These are phyloP conservation scores for Phortica okadai DNA, from an alignment of 2,888 invertebrate genomes.

Conservation along the genomic window DNA sequence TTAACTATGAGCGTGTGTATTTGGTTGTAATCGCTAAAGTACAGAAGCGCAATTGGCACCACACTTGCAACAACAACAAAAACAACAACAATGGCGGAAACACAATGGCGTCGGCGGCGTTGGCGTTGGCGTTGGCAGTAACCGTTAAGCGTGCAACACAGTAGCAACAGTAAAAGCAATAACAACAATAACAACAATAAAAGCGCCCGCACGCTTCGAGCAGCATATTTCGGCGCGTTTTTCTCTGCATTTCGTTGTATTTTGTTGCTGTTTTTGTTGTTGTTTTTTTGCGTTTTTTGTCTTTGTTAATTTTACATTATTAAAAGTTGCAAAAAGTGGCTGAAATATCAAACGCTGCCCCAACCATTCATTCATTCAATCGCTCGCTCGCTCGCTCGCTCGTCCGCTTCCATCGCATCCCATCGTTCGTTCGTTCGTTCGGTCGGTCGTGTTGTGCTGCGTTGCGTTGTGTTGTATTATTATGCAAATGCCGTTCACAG, in stretches of 20 bases:
- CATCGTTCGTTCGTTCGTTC: background rate
- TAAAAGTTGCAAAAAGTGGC: conserved; percentile 36
- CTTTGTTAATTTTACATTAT: conserved; percentile 11
- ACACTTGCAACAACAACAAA: conserved; percentile 39
- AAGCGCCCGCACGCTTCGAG: conserved; percentile 57
- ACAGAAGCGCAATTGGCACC: conserved; percentile 54
- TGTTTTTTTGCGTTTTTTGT: conserved; percentile 24
- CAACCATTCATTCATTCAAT: conserved; percentile 14
- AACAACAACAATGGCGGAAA: conserved; percentile 22
- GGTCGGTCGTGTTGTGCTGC: background rate
- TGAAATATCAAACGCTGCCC: conserved; percentile 22
- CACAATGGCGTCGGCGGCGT: conserved; percentile 59
- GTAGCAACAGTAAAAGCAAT: conserved; percentile 42
- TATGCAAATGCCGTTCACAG: conserved; percentile 72
- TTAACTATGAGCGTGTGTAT: background rate
- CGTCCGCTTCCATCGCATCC: background rate
- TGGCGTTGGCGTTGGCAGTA: conserved; percentile 40
- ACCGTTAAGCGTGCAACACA: conserved; percentile 61
- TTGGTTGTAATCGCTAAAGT: background rate
- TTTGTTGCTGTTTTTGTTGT: conserved; percentile 38
- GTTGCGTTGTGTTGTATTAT: conserved; percentile 51
- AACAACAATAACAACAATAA: conserved; percentile 34
- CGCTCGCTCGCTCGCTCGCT: background rate
- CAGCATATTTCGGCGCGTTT: conserved; percentile 6
- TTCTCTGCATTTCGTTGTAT: background rate